phyloP scores from a whole-genome alignment of 2,113 vertebrate species.

The Pedetes capensis region DNA sequence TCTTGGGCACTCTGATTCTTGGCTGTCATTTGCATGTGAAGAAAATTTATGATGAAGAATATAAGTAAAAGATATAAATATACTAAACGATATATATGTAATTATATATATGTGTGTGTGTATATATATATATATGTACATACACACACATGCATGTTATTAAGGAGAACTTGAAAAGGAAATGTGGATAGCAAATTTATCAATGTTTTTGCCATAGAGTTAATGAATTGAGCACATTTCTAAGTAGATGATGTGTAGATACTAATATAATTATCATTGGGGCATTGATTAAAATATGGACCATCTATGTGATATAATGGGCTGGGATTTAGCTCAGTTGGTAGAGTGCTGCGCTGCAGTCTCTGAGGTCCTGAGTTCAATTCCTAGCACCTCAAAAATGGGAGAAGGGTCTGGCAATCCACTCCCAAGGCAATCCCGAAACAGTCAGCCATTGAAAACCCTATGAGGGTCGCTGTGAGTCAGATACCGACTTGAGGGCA shows the following conservation, averaged over 20 bases:
- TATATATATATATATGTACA: background rate
- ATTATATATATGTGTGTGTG: background rate
- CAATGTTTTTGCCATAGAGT: background rate
- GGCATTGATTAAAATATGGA: background rate
- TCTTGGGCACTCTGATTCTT: background rate
- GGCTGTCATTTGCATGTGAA: background rate
- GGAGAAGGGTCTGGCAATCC: no score
- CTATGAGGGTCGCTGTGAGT: no score
- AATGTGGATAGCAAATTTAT: background rate
- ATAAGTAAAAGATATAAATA: background rate
- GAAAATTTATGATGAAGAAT: background rate
- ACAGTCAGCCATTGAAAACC: no score
- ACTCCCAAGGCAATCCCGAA: no score
- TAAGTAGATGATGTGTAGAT: background rate
- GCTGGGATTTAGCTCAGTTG: no score
- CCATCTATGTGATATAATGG: background rate
- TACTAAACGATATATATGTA: background rate
- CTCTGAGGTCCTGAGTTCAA: no score
- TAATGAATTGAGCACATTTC: background rate
- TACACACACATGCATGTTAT: background rate
- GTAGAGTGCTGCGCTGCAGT: no score
- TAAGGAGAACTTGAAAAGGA: background rate
- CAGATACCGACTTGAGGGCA: no score
- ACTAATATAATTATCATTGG: background rate
- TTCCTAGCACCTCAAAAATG: no score